Evolutionary conservation across 2,797 vertebrate species (phyloP).

Genomic region (Aplochiton taeniatus): DNA sequence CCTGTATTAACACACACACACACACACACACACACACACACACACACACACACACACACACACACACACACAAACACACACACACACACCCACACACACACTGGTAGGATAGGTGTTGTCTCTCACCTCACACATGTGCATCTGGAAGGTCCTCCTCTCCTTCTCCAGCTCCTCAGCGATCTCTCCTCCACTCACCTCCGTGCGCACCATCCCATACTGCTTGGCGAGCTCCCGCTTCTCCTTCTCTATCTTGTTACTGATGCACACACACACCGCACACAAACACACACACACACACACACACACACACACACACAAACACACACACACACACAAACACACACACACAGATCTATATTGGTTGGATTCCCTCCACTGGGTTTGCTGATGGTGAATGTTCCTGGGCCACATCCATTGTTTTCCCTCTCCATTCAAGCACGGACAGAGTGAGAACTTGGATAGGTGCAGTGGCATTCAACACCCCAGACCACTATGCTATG

Average conservation of each 20-base stretch:
- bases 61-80: background rate
- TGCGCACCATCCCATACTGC: conserved; percentile 84
- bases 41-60: conserved; percentile 12
- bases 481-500: too few species aligned
- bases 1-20: too few species aligned
- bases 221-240: conserved; percentile 84
- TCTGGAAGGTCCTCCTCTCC: conserved; percentile 83
- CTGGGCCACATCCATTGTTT: too few species aligned
- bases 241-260: conserved; percentile 54
- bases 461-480: too few species aligned
- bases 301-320: background rate
- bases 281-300: conserved; percentile 4
- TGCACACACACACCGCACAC: conserved; percentile 14
- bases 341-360: background rate
- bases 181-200: conserved; percentile 80
- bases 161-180: conserved; percentile 86
- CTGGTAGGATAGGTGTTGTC: background rate
- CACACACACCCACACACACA: background rate
- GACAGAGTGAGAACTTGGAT: too few species aligned
- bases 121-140: conserved; percentile 83
- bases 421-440: too few species aligned
- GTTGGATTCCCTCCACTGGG: too few species aligned
- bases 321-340: conserved; percentile 4
- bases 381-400: too few species aligned
- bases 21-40: background rate